Percentiles rank a stretch among this genome's conserved stretches.
phyloP scores from a whole-genome alignment of 2,113 vertebrate genomes.

The Ophthalmolycus amberensis region DNA sequence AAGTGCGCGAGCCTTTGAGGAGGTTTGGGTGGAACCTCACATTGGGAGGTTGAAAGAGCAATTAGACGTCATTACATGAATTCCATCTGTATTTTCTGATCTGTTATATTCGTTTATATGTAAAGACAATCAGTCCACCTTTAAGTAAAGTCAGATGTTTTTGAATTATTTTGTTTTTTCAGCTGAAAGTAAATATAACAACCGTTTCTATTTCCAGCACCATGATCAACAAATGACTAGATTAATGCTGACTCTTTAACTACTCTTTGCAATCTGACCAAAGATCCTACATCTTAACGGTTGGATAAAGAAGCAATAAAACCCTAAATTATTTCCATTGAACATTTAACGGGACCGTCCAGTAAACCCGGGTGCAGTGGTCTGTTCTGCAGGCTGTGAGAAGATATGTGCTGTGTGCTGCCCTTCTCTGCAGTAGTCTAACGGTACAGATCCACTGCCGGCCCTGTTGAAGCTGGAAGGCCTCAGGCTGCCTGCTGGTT shows the following conservation, averaged over 20 bases:
- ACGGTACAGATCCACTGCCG: not conserved
- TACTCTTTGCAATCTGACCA: not conserved
- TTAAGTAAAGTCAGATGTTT: not conserved
- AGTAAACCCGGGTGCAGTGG: not conserved
- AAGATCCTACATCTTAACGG: conserved; percentile 2
- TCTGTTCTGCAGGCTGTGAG: not conserved
- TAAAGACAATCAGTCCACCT: not conserved
- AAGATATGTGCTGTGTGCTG: conserved; percentile 41
- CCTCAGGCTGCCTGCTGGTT: conserved; percentile 9
- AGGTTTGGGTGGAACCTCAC: not conserved
- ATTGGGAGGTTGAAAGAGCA: not conserved
- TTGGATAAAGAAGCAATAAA: conserved; percentile 9
- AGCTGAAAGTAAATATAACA: no score
- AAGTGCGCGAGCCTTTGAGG: not conserved
- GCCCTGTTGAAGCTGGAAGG: not conserved
- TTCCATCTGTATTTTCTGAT: not conserved
- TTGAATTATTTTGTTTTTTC: not conserved
- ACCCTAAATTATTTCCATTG: conserved; percentile 15
- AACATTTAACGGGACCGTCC: not conserved
- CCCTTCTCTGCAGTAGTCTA: conserved; percentile 14
- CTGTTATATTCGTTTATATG: not conserved
- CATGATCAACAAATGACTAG: not conserved
- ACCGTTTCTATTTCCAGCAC: not conserved
- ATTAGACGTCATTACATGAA: no score
- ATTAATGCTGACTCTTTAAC: not conserved